phyloP scores from a whole-genome alignment of 2,888 invertebrate species.

The Euclidia mi region DNA sequence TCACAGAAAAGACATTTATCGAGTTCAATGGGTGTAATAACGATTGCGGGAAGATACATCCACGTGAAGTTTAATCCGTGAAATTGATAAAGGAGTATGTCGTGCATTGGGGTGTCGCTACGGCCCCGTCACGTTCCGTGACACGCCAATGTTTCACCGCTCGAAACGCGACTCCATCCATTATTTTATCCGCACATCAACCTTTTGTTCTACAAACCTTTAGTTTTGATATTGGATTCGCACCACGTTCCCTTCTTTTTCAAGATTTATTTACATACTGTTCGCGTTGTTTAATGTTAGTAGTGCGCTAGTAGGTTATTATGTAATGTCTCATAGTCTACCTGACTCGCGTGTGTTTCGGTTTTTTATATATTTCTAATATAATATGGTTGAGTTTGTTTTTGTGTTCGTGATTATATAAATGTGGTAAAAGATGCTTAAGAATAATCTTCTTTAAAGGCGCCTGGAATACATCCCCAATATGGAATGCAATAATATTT shows the following conservation, averaged over 20 bases:
- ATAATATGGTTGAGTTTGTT: neutral
- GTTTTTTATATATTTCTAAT: constrained; percentile 7
- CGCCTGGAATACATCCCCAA: no score
- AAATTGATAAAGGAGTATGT: constrained; percentile 74
- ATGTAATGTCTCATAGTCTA: constrained; percentile 30
- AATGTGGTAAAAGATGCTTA: no score
- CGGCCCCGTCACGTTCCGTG: constrained; percentile 70
- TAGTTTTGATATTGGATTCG: constrained; percentile 73
- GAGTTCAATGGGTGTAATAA: constrained; percentile 42
- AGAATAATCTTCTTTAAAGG: no score
- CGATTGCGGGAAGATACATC: constrained; percentile 30
- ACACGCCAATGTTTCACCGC: constrained; percentile 79
- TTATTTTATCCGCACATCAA: constrained; percentile 74
- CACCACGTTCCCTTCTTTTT: constrained; percentile 62
- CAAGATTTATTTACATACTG: constrained; percentile 68
- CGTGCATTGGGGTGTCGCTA: constrained; percentile 41
- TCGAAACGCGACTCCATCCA: constrained; percentile 61
- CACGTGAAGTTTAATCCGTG: constrained; percentile 63
- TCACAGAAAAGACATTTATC: constrained; percentile 20
- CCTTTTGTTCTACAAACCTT: constrained; percentile 75
- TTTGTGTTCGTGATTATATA: no score
- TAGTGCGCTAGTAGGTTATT: constrained; percentile 32
- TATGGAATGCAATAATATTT: no score
- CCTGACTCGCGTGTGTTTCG: constrained; percentile 10
- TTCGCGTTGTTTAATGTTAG: constrained; percentile 53